Base-by-base conservation (phyloP, 2,113 vertebrate species). In the Zingel zingel region DNA sequence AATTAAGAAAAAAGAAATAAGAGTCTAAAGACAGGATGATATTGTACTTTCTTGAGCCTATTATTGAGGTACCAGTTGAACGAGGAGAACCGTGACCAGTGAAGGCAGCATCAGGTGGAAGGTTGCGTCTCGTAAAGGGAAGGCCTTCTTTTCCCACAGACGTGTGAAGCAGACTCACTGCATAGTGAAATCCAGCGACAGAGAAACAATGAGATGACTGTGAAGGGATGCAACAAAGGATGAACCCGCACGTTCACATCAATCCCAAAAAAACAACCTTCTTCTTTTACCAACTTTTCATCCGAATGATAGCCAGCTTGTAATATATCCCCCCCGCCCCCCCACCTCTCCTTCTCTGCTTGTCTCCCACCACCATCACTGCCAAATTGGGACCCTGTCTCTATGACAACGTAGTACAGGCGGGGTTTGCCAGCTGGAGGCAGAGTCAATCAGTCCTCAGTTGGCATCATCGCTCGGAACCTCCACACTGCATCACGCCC, bases 331-430 rank as follows among this genome's bases (percentile, higher is more conserved):
- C 56, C 10, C 59, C 1, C 33, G 1, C 33, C 1, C 30, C 0
- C 0, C 6, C 15, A 8, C 12, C 19, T 53, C 3, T 54, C 23
- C 15, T 63, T 39, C 50, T 66, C 45, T 71, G 36, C 33, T 3
- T 8, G 48, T 65, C 73, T 76, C 72, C 68, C 77, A 51, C 50
- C 67, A 68, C 45, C 83, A 76, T 27, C 65, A 2, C n/a, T 11
- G 56, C 61, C 68, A 73, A 77, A 59, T 14, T 27, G 16, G 84
- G 91, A 90, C 82, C 67, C 89, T 81, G 94, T 94, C 87, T 91
- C 94, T 63, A 93, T 92, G 89, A 88, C 86, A 93, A 95, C 94
- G 71, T 80, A 48, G 69, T 43, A 21, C 81, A 87, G 93, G 92
- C 91, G 88, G 92, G 92, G 87, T 93, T 79, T 91, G 81, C 81